Percentiles rank a stretch among this genome's conserved stretches.
Evolutionary conservation across 1,140 invertebrate species (phyloP).

Genomic region (Pachyrhynchus sulphureomaculatus): DNA sequence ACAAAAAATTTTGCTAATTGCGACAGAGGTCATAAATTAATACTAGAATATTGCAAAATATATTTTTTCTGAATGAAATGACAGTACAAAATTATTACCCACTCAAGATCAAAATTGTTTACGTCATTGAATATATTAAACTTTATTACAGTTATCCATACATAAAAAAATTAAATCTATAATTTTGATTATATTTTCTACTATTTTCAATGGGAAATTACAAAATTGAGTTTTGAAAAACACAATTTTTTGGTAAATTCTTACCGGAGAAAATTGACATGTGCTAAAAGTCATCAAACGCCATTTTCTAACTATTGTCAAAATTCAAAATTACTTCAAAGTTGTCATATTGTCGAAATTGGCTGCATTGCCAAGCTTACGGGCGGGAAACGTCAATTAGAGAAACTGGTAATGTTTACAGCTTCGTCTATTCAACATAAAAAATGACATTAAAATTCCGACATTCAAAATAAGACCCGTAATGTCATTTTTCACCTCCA

Average conservation of each 20-base stretch:
- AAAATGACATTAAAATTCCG: too few species aligned
- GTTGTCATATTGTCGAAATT: too few species aligned
- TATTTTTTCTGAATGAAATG: conserved; percentile 12
- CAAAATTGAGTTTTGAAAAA: background rate
- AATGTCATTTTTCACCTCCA: too few species aligned
- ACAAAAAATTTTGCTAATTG: background rate
- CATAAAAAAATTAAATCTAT: background rate
- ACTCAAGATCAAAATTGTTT: conserved; percentile 29
- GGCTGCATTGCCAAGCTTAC: too few species aligned
- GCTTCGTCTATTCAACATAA: too few species aligned
- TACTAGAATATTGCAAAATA: conserved; percentile 17
- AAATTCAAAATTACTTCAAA: too few species aligned
- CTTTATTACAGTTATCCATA: background rate
- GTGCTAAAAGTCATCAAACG: conserved; percentile 40
- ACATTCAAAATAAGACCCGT: too few species aligned
- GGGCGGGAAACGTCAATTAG: too few species aligned
- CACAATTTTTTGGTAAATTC: conserved; percentile 11
- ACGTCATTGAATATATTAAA: conserved; percentile 29
- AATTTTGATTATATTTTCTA: background rate
- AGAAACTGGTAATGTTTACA: too few species aligned
- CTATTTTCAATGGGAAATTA: background rate
- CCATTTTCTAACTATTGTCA: conserved; percentile 39
- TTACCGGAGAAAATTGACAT: conserved; percentile 43
- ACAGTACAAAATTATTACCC: conserved; percentile 18
- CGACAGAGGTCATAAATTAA: conserved; percentile 5